Conservation (phyloP, 2,888 invertebrate species). For the Drosophila parthenogenetica region DNA sequence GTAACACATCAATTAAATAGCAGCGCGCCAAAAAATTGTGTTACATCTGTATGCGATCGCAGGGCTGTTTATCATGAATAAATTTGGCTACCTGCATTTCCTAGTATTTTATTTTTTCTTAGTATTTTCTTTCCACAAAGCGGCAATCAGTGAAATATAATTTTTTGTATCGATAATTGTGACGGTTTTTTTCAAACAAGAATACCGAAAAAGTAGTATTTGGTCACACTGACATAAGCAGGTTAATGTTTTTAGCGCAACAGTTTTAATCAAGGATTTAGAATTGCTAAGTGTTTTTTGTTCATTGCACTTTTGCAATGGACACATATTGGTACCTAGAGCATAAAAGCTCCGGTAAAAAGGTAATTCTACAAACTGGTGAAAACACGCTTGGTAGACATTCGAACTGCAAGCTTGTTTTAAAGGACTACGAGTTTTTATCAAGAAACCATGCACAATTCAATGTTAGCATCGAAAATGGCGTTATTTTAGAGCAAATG, state of each 20-base stretch:
- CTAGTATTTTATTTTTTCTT: no score
- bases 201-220: background rate
- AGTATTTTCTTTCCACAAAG: no score
- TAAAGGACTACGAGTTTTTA: constrained; percentile 60
- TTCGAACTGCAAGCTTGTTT: constrained; percentile 53
- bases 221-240: constrained; percentile 1
- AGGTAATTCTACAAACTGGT: constrained; percentile 55
- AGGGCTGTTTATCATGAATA: no score
- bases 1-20: constrained; percentile 19
- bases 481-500: constrained; percentile 66
- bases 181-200: background rate
- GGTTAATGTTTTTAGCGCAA: constrained; percentile 14
- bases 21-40: constrained; percentile 29
- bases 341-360: constrained; percentile 39
- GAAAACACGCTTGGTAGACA: constrained; percentile 75
- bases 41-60: constrained; percentile 27
- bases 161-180: background rate
- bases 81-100: no score
- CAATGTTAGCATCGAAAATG: constrained; percentile 46
- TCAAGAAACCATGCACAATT: constrained; percentile 80
- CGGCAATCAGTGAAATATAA: no score
- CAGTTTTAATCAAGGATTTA: background rate
- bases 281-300: background rate
- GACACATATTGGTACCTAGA: constrained; percentile 52
- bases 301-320: constrained; percentile 22